Conservation (phyloP, 2,797 vertebrate species). For the Diglossa cyanea region DNA sequence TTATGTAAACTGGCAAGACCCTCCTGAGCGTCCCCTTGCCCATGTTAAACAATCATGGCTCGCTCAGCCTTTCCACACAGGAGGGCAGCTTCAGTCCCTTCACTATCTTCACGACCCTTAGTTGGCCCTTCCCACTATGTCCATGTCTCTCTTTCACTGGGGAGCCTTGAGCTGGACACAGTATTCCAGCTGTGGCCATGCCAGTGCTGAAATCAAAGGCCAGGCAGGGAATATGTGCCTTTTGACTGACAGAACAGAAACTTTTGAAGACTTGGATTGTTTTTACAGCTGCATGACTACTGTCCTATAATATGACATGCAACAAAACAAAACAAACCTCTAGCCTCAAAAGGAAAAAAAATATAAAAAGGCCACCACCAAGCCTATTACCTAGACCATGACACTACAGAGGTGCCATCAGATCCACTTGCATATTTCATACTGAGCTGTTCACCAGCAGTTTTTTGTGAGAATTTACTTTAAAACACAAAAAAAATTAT, state of each 20-base stretch:
- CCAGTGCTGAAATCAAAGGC: not conserved
- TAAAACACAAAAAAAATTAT: not conserved
- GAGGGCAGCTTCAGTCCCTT: not conserved
- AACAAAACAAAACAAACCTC: not conserved
- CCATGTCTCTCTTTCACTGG: not conserved
- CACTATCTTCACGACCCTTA: not conserved
- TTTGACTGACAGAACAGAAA: not conserved
- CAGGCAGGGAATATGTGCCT: not conserved
- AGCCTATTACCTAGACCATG: not conserved
- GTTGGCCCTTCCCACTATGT: rapidly evolving
- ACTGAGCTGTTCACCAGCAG: not conserved
- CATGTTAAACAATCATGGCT: not conserved
- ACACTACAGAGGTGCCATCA: not conserved
- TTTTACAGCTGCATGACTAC: not conserved
- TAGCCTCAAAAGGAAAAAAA: not conserved
- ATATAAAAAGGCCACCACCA: not conserved
- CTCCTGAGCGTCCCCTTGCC: not conserved
- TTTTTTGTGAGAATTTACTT: not conserved
- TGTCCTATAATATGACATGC: not conserved
- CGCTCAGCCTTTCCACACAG: not conserved
- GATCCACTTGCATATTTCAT: not conserved
- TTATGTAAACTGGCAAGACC: not conserved
- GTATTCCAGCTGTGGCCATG: not conserved
- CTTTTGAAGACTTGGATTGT: not conserved
- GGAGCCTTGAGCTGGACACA: rapidly evolving